A percentile compares a stretch with the other conserved stretches of the same genome.
Conservation (phyloP, 2,113 vertebrate genomes). For the Urocitellus parryii region DNA sequence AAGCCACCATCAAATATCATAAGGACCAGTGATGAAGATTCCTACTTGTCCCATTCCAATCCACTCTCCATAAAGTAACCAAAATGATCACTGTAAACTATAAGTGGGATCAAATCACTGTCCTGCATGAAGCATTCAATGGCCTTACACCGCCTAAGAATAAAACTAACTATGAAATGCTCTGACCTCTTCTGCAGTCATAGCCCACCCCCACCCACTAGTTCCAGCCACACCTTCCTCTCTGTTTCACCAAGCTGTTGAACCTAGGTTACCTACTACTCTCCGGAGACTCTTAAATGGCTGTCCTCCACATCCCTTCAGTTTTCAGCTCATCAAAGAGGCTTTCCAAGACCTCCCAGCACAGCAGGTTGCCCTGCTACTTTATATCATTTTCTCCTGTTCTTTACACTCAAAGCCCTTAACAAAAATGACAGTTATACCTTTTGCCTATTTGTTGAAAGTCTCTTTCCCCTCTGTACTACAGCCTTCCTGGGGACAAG, state of each 20-base stretch:
- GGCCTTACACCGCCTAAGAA: background rate
- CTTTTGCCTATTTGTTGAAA: background rate
- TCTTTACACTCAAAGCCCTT: background rate
- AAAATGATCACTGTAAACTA: background rate
- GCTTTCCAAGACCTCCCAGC: background rate
- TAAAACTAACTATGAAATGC: background rate
- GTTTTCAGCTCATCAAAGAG: background rate
- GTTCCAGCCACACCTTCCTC: background rate
- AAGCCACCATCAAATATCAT: background rate
- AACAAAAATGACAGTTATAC: background rate
- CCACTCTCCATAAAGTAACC: background rate
- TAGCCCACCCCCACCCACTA: no score
- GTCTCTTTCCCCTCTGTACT: background rate
- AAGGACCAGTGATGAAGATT: background rate
- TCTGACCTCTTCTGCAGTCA: background rate
- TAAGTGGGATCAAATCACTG: background rate
- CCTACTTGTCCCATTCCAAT: background rate
- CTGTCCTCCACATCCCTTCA: background rate
- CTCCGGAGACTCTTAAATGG: background rate
- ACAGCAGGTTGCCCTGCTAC: background rate
- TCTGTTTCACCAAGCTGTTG: background rate
- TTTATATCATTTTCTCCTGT: background rate
- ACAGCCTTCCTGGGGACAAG: background rate
- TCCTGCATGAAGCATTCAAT: background rate
- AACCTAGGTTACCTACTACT: no score